These are phyloP conservation scores for Sprattus sprattus DNA, from an alignment of 2,113 vertebrate genomes.

Conservation along the genomic window DNA sequence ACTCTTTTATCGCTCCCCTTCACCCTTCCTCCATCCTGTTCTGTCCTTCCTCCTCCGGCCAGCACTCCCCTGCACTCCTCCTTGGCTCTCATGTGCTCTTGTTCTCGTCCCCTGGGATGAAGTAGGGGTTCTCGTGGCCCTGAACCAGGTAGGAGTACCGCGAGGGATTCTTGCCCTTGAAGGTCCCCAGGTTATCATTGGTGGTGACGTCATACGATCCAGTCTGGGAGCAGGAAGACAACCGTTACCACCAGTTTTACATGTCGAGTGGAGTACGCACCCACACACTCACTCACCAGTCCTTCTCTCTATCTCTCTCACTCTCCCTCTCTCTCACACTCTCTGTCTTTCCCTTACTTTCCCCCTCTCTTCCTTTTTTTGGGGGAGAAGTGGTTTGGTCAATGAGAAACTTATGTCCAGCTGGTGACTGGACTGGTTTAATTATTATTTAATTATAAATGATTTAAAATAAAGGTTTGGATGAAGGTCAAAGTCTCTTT, in stretches of 20 bases:
- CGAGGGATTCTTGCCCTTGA: slow-evolving; percentile 65
- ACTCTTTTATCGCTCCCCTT: neutral
- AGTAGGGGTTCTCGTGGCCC: slow-evolving; percentile 77
- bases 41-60: neutral
- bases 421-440: neutral
- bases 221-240: slow-evolving; percentile 52
- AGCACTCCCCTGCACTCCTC: neutral
- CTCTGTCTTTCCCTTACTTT: too few relatives aligned
- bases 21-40: neutral
- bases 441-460: neutral
- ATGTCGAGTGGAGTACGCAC: neutral
- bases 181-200: slow-evolving; percentile 65
- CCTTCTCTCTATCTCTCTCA: neutral
- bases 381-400: neutral
- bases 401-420: neutral
- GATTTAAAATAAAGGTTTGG: neutral
- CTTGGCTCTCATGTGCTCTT: slow-evolving; percentile 44
- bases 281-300: neutral
- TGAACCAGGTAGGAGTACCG: slow-evolving; percentile 74
- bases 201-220: slow-evolving; percentile 65
- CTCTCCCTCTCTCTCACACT: neutral
- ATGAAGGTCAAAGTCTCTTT: neutral
- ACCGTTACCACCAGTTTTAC: neutral
- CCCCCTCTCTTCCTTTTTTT: neutral
- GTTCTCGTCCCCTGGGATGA: slow-evolving; percentile 60